Percentiles rank a stretch among this genome's conserved stretches.
Conservation (phyloP, 2,888 invertebrate genomes). For the Carterocephalus palaemon region DNA sequence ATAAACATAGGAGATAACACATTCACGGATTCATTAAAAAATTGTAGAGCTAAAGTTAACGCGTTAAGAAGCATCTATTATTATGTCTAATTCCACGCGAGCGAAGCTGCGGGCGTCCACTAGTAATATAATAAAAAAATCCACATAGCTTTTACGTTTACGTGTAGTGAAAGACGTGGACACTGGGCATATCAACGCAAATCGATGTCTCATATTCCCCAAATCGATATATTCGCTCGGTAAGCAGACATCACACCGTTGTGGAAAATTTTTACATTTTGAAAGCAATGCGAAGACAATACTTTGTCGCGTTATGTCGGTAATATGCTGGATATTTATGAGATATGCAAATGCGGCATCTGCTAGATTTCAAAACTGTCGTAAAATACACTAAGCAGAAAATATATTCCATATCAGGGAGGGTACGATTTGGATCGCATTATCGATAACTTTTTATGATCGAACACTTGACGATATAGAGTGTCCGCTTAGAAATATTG, state of each 20-base stretch:
- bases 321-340: slow-evolving; percentile 27
- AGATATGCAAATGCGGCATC: slow-evolving; percentile 28
- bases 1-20: too few relatives aligned
- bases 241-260: neutral
- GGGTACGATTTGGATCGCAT: slow-evolving; percentile 3
- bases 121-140: too few relatives aligned
- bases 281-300: slow-evolving; percentile 13
- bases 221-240: too few relatives aligned
- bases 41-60: too few relatives aligned
- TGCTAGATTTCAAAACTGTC: slow-evolving; percentile 31
- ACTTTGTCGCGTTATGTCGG: slow-evolving; percentile 6
- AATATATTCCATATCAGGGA: slow-evolving; percentile 27
- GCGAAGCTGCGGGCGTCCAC: too few relatives aligned
- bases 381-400: slow-evolving; percentile 32
- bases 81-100: too few relatives aligned
- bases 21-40: too few relatives aligned
- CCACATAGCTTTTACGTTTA: too few relatives aligned
- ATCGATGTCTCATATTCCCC: too few relatives aligned
- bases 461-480: neutral
- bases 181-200: too few relatives aligned
- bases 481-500: neutral
- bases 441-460: slow-evolving; percentile 5
- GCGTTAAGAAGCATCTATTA: too few relatives aligned
- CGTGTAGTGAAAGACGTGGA: too few relatives aligned
- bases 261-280: slow-evolving; percentile 13